Percentiles rank a stretch among this genome's conserved stretches.
These are phyloP conservation scores for Phoeniculus purpureus DNA, from an alignment of 2,797 vertebrate species.

Conservation along the genomic window DNA sequence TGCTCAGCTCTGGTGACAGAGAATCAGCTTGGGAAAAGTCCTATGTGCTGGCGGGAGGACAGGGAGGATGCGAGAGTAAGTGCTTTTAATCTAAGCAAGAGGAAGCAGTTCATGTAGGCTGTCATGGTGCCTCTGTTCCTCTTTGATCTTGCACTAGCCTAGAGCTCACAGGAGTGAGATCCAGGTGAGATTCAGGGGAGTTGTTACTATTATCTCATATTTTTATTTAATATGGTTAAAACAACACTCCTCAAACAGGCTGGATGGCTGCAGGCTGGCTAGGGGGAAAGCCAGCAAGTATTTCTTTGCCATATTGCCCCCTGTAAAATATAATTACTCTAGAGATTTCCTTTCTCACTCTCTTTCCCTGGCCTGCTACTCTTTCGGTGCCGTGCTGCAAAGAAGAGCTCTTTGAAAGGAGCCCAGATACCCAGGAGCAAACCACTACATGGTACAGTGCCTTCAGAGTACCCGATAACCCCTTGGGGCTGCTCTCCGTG, in stretches of 20 bases:
- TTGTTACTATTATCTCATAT: not conserved
- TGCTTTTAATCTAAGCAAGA: not conserved
- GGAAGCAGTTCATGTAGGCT: not conserved
- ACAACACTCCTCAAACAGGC: not conserved
- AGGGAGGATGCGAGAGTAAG: not conserved
- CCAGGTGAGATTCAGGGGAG: not conserved
- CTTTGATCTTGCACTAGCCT: not conserved
- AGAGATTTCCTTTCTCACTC: not conserved
- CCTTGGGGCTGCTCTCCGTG: fast-evolving
- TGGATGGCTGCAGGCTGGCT: not conserved
- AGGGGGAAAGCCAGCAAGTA: not conserved
- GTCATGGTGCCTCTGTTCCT: fast-evolving
- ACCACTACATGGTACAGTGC: fast-evolving
- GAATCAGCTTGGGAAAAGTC: not conserved
- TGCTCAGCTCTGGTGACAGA: not conserved
- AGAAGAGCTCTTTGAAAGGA: not conserved
- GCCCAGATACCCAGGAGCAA: not conserved
- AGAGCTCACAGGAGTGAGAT: not conserved
- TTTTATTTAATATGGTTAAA: not conserved
- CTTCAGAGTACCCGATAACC: fast-evolving
- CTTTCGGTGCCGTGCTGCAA: not conserved
- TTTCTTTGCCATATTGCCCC: not conserved
- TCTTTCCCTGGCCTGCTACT: not conserved
- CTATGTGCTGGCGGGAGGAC: fast-evolving
- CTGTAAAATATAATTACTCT: not conserved